Percentiles rank a stretch among this genome's conserved stretches.
phyloP scores from a whole-genome alignment of 2,888 invertebrate genomes.

The Dicycla oo region DNA sequence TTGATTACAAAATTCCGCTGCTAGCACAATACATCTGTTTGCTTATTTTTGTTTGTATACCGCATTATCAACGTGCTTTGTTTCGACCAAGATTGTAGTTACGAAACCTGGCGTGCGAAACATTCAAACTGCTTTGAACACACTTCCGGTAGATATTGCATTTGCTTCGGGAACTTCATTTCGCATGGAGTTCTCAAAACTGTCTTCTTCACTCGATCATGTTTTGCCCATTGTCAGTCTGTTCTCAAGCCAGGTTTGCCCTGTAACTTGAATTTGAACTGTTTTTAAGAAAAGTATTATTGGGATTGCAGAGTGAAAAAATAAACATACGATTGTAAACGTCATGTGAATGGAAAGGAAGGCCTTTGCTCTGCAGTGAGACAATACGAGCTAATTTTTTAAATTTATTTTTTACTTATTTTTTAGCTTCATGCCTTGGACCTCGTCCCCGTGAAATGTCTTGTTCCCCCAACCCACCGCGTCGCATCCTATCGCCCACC shows the following conservation, averaged over 20 bases:
- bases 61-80: slow-evolving; percentile 58
- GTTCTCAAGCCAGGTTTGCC: not conserved
- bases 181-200: slow-evolving; percentile 20
- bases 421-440: no score
- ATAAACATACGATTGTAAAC: not conserved
- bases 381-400: no score
- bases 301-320: not conserved
- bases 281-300: not conserved
- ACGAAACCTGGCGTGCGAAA: slow-evolving; percentile 46
- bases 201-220: not conserved
- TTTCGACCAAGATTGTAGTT: slow-evolving; percentile 46
- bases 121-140: slow-evolving; percentile 25
- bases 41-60: slow-evolving; percentile 46
- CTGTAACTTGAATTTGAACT: slow-evolving; percentile 11
- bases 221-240: not conserved
- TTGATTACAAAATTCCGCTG: slow-evolving; percentile 39
- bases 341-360: no score
- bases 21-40: slow-evolving; percentile 34
- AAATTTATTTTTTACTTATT: no score
- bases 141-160: slow-evolving; percentile 12
- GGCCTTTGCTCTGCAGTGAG: no score
- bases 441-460: no score
- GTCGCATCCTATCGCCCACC: no score
- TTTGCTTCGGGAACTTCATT: not conserved
- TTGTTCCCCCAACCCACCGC: no score